A percentile compares a stretch with the other conserved stretches of the same genome.
phyloP scores from a whole-genome alignment of 1,140 invertebrate species.

The Tyrophagus putrescentiae region DNA sequence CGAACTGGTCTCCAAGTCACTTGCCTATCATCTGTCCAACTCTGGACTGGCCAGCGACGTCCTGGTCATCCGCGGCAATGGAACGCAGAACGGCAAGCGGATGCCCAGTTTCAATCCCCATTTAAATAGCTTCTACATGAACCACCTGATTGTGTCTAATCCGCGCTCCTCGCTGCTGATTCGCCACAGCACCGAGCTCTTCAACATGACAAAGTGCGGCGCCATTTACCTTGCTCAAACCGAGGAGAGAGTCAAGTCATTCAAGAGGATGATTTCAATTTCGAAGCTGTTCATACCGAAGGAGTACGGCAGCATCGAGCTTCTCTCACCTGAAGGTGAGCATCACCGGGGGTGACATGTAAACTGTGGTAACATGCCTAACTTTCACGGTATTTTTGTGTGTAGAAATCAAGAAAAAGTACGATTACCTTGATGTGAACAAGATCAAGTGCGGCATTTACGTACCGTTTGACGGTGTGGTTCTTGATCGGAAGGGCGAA shows the following conservation, averaged over 20 bases:
- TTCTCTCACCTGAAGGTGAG: conserved; percentile 4
- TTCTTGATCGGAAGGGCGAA: conserved; percentile 7
- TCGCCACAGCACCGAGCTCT: conserved; percentile 9
- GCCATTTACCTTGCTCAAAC: conserved; percentile 16
- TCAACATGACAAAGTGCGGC: conserved; percentile 9
- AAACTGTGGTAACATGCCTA: background rate
- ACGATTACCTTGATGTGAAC: conserved; percentile 3
- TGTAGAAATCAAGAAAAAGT: conserved; percentile 6
- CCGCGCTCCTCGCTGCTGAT: conserved; percentile 10
- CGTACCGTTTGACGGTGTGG: conserved; percentile 15
- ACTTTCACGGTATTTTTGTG: background rate
- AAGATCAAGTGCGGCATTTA: conserved; percentile 16
- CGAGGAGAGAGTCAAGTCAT: conserved; percentile 15
- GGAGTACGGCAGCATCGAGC: conserved; percentile 1
- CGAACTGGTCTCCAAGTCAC: conserved; percentile 7
- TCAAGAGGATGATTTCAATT: conserved; percentile 11
- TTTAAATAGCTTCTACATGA: conserved; percentile 11
- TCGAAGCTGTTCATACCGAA: conserved; percentile 16
- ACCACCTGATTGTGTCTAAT: conserved; percentile 15
- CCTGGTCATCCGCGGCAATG: conserved; percentile 10
- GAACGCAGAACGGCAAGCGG: background rate
- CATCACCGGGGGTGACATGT: background rate
- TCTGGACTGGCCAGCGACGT: background rate
- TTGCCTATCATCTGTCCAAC: conserved; percentile 14
- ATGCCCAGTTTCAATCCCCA: background rate